phyloP scores from a whole-genome alignment of 2,113 vertebrate genomes.

The Nibea albiflora region DNA sequence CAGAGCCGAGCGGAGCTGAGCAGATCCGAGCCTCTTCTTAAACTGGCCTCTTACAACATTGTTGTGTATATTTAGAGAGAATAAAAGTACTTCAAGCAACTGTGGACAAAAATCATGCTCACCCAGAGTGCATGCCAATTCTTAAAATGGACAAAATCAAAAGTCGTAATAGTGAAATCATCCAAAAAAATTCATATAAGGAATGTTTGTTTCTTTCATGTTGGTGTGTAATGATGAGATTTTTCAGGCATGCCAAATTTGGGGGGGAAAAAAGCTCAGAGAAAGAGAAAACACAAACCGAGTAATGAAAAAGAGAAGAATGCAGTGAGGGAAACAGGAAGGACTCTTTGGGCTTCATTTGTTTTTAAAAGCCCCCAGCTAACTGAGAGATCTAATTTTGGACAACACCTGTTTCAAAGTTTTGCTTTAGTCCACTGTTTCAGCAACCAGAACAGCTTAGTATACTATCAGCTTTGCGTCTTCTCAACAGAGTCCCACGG shows the following conservation, averaged over 20 bases:
- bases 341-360: constrained; percentile 4
- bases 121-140: background rate
- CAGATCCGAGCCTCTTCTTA: background rate
- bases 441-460: constrained; percentile 22
- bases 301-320: constrained; percentile 21
- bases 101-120: background rate
- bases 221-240: background rate
- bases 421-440: constrained; percentile 40
- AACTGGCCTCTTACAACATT: background rate
- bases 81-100: background rate
- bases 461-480: constrained; percentile 12
- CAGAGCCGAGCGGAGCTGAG: too few relatives aligned
- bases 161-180: background rate
- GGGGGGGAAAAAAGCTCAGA: background rate
- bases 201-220: constrained; percentile 11
- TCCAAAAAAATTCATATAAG: constrained; percentile 4
- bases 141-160: constrained; percentile 11
- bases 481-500: constrained; percentile 15
- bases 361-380: constrained; percentile 35
- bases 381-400: constrained; percentile 41
- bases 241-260: constrained; percentile 19
- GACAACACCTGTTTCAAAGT: constrained; percentile 42
- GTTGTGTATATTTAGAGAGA: background rate
- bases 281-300: constrained; percentile 30
- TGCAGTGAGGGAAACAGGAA: background rate